Evolutionary conservation across 2,888 invertebrate species (phyloP), one percentile per base, ranked within the genome.

Genomic region (Oscheius sp.): DNA sequence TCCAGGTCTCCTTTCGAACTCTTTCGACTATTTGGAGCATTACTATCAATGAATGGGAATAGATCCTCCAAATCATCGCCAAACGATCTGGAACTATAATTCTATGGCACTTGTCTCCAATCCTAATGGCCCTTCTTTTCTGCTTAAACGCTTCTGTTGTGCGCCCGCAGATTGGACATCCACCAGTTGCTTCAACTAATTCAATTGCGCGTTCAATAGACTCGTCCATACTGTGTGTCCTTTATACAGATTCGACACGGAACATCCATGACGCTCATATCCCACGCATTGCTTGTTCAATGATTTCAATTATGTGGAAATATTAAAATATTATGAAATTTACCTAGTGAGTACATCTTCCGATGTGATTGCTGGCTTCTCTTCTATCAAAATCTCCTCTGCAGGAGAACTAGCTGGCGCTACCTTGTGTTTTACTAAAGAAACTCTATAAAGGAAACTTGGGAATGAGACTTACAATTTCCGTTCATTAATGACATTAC

Each of bases 11-110:
- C 77, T 34, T 70, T 70, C 25, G 77, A 77, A 58, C 71, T 65
- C 45, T 74, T 75, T 23, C 70, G 67, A 70, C 75, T 69, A 34
- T 34, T 55, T 25, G 37, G 37, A 12, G 55, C 55, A 4, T 71
- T 71, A 2, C 77, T 71, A 70, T 85, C 85, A 64, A 85, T 85
- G 71, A 83, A 85, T 3, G 84, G 85, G 27, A 85, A 75, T 12
- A 76, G 55, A 58, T 84, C 84, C 46, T 78, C 76, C 8, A 84
- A 69, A 45, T 83, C 76, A 34, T 86, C 85, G 17, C 85, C 84
- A 68, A 85, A 84, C 27, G 82, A 83, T 61, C 82, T 78, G 66
- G 69, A 76, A 48, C 42, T 33, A 25, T 25, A 64, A 29, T 17
- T 61, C 2, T 17, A 42, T 42, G 17, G 42, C 42, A 42, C 42